These are phyloP conservation scores for Alauda arvensis DNA, from an alignment of 2,797 vertebrate genomes.

Conservation along the genomic window DNA sequence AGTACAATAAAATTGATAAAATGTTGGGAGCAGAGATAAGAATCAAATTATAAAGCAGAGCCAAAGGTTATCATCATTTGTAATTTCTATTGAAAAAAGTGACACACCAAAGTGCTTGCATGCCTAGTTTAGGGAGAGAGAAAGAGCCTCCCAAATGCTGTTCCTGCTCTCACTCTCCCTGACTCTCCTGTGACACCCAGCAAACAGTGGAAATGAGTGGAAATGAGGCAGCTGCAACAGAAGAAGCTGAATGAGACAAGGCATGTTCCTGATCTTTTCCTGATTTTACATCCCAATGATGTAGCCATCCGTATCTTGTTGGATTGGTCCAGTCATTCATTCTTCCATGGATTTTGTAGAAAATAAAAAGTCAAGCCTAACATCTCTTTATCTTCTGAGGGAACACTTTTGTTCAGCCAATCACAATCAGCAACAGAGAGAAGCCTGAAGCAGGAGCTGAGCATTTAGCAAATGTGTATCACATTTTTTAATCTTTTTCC, in stretches of 20 bases:
- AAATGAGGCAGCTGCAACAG: not conserved
- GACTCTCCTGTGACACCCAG: not conserved
- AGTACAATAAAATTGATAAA: not conserved
- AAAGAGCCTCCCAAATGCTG: not conserved
- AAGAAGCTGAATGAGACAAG: not conserved
- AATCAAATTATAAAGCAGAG: not conserved
- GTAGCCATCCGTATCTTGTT: not conserved
- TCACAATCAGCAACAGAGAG: not conserved
- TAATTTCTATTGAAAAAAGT: not conserved
- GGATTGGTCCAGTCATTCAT: not conserved
- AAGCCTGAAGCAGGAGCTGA: not conserved
- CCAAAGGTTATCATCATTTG: not conserved
- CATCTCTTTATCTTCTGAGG: not conserved
- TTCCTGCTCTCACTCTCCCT: not conserved
- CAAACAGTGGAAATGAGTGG: not conserved
- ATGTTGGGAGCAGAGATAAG: not conserved
- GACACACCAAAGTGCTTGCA: not conserved
- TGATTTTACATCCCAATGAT: rapidly evolving
- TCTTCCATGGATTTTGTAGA: not conserved
- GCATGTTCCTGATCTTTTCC: not conserved
- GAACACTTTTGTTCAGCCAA: not conserved
- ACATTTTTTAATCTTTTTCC: not conserved
- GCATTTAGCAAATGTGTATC: rapidly evolving
- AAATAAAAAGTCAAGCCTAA: not conserved
- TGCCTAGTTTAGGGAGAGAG: not conserved